Conservation (phyloP, 2,797 vertebrate species). For the Mormyrus proboscirostris region DNA sequence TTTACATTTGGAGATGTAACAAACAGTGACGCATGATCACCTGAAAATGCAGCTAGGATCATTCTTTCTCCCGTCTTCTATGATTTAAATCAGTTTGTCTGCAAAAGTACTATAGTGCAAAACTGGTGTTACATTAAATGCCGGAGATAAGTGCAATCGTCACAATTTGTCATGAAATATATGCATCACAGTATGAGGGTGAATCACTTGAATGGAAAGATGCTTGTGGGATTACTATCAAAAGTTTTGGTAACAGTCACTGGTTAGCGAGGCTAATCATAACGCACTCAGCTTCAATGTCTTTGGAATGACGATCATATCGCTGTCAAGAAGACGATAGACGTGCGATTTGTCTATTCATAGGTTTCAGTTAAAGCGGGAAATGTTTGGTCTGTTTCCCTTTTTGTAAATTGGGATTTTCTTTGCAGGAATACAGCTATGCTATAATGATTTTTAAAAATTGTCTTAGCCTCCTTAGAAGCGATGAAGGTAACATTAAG, state of each 20-base stretch:
- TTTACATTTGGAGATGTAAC: background rate
- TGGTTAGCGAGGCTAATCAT: background rate
- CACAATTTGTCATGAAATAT: background rate
- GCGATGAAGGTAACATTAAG: background rate
- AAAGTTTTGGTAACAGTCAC: background rate
- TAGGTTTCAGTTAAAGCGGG: background rate
- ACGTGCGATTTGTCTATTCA: background rate
- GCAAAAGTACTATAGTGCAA: background rate
- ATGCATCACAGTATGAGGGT: background rate
- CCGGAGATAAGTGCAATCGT: background rate
- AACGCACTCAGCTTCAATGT: background rate
- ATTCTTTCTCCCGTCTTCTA: background rate
- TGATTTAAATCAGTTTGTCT: background rate
- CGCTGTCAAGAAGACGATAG: background rate
- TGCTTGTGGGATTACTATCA: background rate
- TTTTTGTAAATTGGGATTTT: background rate
- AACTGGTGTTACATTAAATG: background rate
- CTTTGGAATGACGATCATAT: background rate
- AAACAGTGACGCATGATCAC: background rate
- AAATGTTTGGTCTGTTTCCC: background rate
- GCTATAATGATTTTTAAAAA: background rate
- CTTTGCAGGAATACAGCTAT: background rate
- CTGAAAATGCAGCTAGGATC: background rate
- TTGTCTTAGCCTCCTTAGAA: background rate
- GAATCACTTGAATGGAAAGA: background rate